Evolutionary conservation across 2,113 vertebrate genomes (phyloP).

Genomic region (Thamnaconus septentrionalis): DNA sequence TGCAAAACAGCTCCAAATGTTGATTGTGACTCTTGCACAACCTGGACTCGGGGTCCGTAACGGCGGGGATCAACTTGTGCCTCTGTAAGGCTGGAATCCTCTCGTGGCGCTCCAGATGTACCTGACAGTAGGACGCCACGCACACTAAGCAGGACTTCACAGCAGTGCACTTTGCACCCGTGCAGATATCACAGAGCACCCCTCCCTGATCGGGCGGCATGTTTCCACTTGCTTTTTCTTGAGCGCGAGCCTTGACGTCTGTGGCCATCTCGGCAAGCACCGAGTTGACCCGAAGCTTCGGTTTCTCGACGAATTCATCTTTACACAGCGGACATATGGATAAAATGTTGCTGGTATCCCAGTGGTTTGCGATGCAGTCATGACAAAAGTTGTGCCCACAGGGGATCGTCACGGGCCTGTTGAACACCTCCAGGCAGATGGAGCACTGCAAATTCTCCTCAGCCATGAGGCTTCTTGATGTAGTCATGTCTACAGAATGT

Average conservation of each 20-base stretch:
- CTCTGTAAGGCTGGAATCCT: constrained; percentile 28
- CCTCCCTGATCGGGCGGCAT: neutral
- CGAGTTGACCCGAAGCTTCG: constrained; percentile 40
- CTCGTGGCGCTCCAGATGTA: constrained; percentile 53
- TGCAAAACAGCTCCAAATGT: constrained; percentile 45
- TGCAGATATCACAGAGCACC: constrained; percentile 50
- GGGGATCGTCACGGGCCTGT: too few relatives aligned
- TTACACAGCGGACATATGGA: constrained; percentile 44
- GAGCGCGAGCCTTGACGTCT: neutral
- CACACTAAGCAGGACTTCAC: constrained; percentile 59
- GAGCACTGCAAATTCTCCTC: constrained; percentile 37
- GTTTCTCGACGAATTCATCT: constrained; percentile 9
- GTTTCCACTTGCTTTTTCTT: neutral
- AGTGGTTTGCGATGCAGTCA: constrained; percentile 25
- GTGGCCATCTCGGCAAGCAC: constrained; percentile 24
- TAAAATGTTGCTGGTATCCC: neutral
- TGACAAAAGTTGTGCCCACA: too few relatives aligned
- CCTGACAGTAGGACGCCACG: constrained; percentile 45
- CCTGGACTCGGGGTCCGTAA: constrained; percentile 43
- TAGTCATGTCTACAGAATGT: constrained; percentile 40
- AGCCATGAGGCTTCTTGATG: constrained; percentile 4
- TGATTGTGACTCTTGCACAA: constrained; percentile 36
- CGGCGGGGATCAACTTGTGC: constrained; percentile 54
- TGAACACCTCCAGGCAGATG: constrained; percentile 52
- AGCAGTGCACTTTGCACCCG: constrained; percentile 18